Conservation (phyloP, 2,797 vertebrate genomes). For the Cygnus olor region DNA sequence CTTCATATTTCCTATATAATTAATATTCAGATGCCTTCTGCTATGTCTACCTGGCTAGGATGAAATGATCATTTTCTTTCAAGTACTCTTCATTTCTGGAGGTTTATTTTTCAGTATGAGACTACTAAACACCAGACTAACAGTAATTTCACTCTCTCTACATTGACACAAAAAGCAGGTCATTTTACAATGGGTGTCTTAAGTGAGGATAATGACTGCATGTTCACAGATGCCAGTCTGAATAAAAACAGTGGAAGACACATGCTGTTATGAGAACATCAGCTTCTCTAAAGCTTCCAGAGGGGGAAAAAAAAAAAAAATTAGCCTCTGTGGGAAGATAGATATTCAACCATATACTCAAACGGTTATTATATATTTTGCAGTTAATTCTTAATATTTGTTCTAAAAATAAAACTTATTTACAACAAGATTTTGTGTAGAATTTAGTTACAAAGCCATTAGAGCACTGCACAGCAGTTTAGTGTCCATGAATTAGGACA, state of each 20-base stretch:
- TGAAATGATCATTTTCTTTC: not conserved
- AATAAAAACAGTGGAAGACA: not conserved
- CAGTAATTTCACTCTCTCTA: not conserved
- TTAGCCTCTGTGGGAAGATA: not conserved
- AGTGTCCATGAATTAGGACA: not conserved
- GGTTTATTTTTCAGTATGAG: not conserved
- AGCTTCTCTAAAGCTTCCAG: not conserved
- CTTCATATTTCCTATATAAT: not conserved
- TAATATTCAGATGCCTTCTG: not conserved
- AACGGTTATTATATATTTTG: not conserved
- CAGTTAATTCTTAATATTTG: not conserved
- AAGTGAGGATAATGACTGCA: not conserved
- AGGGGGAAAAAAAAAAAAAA: not conserved
- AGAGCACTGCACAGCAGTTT: not conserved
- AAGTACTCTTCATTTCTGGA: not conserved
- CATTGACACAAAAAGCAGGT: not conserved
- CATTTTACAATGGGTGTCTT: not conserved
- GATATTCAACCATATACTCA: not conserved
- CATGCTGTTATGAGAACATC: not conserved
- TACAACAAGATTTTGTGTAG: not conserved
- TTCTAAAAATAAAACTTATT: not conserved
- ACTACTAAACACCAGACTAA: not conserved
- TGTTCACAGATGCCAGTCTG: not conserved
- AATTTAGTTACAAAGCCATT: not conserved
- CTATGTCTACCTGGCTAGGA: not conserved